These are phyloP conservation scores for Helicoverpa zea DNA, from an alignment of 1,140 invertebrate genomes.

Conservation along the genomic window DNA sequence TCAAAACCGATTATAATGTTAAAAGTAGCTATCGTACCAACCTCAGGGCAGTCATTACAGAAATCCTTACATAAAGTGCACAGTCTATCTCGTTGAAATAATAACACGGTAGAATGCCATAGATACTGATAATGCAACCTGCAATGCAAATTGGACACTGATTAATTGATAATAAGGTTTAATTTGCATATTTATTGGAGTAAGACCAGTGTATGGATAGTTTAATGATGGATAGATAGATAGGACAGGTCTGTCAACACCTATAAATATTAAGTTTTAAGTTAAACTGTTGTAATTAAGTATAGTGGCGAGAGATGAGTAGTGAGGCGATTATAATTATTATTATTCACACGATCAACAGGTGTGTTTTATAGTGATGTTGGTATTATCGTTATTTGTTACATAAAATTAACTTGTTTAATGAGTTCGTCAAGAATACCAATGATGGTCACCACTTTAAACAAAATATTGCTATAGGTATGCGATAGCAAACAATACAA, in stretches of 20 bases:
- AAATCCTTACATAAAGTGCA: constrained; percentile 21
- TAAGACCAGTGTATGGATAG: not conserved
- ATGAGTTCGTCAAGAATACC: too few relatives aligned
- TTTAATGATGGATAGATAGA: too few relatives aligned
- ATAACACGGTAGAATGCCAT: not conserved
- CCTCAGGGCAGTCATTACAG: constrained; percentile 17
- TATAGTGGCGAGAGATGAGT: too few relatives aligned
- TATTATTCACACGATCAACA: too few relatives aligned
- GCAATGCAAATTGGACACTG: not conserved
- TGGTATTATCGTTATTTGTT: too few relatives aligned
- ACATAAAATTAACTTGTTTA: too few relatives aligned
- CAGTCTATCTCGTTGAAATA: constrained; percentile 28
- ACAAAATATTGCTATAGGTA: too few relatives aligned
- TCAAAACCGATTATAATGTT: constrained; percentile 15
- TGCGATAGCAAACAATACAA: too few relatives aligned
- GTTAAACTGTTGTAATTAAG: too few relatives aligned
- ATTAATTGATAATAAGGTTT: constrained; percentile 5
- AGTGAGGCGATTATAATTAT: too few relatives aligned
- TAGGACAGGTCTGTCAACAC: not conserved
- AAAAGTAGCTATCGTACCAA: constrained; percentile 25
- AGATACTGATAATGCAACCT: not conserved
- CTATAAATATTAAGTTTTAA: not conserved
- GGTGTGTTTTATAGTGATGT: too few relatives aligned
- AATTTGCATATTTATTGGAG: constrained; percentile 6
- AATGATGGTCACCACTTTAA: too few relatives aligned